phyloP scores from a whole-genome alignment of 2,888 invertebrate genomes.

The Smittia sp. region DNA sequence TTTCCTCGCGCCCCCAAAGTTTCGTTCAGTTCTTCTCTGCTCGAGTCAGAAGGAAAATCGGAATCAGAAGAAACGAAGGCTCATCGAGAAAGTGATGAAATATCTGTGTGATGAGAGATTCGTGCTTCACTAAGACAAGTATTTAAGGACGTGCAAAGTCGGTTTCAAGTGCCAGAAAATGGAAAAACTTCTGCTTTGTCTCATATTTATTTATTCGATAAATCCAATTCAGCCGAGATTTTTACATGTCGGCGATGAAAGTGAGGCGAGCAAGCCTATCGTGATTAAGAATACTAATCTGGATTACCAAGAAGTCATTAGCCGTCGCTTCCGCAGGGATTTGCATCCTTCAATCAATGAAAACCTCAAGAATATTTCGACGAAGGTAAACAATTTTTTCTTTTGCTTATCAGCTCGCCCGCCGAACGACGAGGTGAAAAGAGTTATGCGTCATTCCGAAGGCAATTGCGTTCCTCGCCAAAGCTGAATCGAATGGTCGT shows the following conservation, averaged over 20 bases:
- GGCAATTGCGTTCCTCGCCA: too few relatives aligned
- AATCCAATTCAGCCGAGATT: conserved; percentile 24
- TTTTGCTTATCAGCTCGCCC: not conserved
- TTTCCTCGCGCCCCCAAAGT: too few relatives aligned
- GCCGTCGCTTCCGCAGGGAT: conserved; percentile 15
- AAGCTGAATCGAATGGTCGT: too few relatives aligned
- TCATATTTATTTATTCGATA: conserved; percentile 24
- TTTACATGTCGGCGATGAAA: conserved; percentile 14
- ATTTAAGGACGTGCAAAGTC: not conserved
- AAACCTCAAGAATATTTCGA: conserved; percentile 21
- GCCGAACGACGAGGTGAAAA: not conserved
- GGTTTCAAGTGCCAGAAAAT: conserved; percentile 4
- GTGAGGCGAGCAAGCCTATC: not conserved
- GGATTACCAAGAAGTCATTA: conserved; percentile 15
- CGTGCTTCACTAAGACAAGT: not conserved
- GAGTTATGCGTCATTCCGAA: too few relatives aligned
- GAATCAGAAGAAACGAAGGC: too few relatives aligned
- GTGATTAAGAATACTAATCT: conserved; percentile 26
- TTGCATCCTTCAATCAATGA: conserved; percentile 11
- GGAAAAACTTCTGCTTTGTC: not conserved
- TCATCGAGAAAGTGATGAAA: not conserved
- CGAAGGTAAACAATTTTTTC: conserved; percentile 20
- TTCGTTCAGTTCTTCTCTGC: not conserved
- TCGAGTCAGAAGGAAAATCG: too few relatives aligned
- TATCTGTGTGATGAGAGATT: not conserved